Percentiles rank a stretch among this genome's conserved stretches.
Evolutionary conservation across 2,113 vertebrate species (phyloP).

Genomic region (Stigmatopora argus): DNA sequence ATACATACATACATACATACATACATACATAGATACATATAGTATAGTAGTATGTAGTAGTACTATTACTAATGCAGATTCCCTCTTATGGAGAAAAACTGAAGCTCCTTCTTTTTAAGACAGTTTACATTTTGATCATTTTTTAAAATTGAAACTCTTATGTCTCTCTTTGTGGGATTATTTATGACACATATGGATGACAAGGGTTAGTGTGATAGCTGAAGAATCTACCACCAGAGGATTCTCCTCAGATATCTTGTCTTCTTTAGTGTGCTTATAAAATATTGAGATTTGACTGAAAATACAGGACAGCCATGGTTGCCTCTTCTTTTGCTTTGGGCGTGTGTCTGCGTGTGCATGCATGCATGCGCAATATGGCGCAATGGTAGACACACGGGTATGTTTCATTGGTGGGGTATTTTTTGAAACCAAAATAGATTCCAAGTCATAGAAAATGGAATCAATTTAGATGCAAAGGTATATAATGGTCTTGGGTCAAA

Average conservation of each 20-base stretch:
- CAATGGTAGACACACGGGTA: conserved; percentile 11
- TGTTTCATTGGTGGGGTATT: conserved; percentile 38
- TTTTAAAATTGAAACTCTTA: not conserved
- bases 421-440: conserved; percentile 47
- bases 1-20: no score
- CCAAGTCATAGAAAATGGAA: conserved; percentile 63
- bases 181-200: conserved; percentile 10
- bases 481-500: conserved; percentile 62
- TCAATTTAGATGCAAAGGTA: conserved; percentile 56
- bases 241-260: conserved; percentile 27
- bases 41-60: not conserved
- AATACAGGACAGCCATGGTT: conserved; percentile 25
- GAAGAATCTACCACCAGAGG: conserved; percentile 22
- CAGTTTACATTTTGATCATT: not conserved
- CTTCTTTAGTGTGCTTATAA: conserved; percentile 43
- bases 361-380: conserved; percentile 13
- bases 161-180: conserved; percentile 3
- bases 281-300: conserved; percentile 46
- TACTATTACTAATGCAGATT: not conserved
- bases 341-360: conserved; percentile 20
- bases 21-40: no score
- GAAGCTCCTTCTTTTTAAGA: not conserved
- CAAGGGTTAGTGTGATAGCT: conserved; percentile 10
- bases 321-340: conserved; percentile 19
- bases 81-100: not conserved